Conservation (phyloP, 2,797 vertebrate species). For the Chrosomus eos region DNA sequence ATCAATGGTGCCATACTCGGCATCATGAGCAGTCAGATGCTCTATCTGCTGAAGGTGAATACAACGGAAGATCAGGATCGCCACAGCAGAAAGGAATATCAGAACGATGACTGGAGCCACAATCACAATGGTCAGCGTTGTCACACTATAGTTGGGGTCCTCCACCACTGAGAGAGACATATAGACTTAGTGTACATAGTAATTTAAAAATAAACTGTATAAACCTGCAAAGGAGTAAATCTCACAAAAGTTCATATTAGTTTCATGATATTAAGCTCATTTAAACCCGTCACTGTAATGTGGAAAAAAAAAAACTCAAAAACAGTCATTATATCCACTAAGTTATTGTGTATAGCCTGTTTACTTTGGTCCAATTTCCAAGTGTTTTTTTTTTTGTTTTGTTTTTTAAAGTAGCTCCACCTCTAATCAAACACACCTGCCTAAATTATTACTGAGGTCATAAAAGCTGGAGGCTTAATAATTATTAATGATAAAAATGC, state of each 20-base stretch:
- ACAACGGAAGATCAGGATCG: constrained; percentile 86
- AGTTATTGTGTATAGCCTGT: neutral
- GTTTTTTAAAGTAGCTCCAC: neutral
- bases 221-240: neutral
- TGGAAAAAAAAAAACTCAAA: neutral
- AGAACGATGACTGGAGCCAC: constrained; percentile 86
- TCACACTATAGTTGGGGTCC: constrained; percentile 83
- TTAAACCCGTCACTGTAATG: neutral
- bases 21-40: constrained; percentile 89
- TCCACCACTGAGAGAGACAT: constrained; percentile 74
- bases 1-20: constrained; percentile 94
- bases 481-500: neutral
- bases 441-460: neutral
- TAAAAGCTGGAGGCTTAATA: neutral
- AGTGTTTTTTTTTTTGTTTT: too few relatives aligned
- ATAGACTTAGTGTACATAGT: constrained; percentile 7
- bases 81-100: constrained; percentile 84
- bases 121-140: constrained; percentile 85
- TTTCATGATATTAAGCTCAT: neutral
- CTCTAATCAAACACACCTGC: neutral
- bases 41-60: constrained; percentile 92
- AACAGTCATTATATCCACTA: neutral
- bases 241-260: neutral
- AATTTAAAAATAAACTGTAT: neutral
- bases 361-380: neutral